Evolutionary conservation across 2,797 vertebrate genomes (phyloP).

Genomic region (Trichosurus vulpecula): DNA sequence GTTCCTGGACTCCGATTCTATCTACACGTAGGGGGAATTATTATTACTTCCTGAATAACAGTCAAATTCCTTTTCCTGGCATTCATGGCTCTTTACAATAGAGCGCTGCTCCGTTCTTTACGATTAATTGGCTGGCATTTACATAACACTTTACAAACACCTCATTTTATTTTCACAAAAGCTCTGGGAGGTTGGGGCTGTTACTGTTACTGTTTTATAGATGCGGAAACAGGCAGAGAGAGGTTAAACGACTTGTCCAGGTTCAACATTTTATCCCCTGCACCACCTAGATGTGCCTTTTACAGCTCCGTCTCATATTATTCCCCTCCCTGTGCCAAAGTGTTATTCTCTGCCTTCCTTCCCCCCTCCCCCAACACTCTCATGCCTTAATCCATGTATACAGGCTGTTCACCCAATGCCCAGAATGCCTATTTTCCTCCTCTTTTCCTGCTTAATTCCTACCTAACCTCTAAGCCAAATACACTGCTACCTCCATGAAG

Average conservation of each 20-base stretch:
- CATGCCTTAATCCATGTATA: too few relatives aligned
- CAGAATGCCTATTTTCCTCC: neutral
- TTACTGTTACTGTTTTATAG: too few relatives aligned
- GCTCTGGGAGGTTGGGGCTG: neutral
- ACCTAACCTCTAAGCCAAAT: neutral
- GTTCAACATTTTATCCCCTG: too few relatives aligned
- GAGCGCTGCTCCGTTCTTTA: neutral
- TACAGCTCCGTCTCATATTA: too few relatives aligned
- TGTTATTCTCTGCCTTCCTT: too few relatives aligned
- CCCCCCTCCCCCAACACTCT: too few relatives aligned
- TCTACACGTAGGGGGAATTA: neutral
- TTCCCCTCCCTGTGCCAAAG: too few relatives aligned
- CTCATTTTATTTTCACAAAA: neutral
- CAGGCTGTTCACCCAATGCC: neutral
- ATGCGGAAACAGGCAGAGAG: too few relatives aligned
- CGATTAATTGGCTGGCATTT: neutral
- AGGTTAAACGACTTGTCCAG: too few relatives aligned
- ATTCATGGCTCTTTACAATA: neutral
- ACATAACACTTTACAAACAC: neutral
- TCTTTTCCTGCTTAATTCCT: neutral
- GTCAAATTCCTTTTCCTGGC: neutral
- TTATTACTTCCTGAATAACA: neutral
- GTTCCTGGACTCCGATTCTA: neutral
- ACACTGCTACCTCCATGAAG: neutral
- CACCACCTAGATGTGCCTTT: too few relatives aligned